These are phyloP conservation scores for Ichneumon xanthorius DNA, from an alignment of 2,888 invertebrate species.

Conservation along the genomic window DNA sequence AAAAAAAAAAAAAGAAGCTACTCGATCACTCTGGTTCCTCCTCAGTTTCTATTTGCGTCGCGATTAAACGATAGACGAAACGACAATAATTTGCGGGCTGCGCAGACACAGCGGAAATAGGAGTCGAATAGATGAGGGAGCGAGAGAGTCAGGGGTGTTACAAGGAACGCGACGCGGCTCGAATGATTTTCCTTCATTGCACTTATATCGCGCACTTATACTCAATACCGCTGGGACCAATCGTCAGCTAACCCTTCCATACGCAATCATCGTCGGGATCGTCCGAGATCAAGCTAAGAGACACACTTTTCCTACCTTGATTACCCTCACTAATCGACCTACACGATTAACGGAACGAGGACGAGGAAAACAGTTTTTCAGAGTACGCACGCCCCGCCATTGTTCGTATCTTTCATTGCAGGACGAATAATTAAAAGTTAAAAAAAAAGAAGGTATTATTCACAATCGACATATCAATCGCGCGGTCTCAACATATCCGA, in stretches of 20 bases:
- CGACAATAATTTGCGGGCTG: conserved; percentile 67
- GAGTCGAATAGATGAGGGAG: conserved; percentile 22
- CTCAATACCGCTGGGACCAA: conserved; percentile 82
- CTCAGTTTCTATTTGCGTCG: conserved; percentile 50
- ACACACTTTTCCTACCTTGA: conserved; percentile 29
- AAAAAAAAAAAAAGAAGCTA: conserved; percentile 39
- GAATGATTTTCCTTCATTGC: conserved; percentile 68
- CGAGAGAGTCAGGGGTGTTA: neutral
- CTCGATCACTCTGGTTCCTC: conserved; percentile 52
- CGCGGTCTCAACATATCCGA: conserved; percentile 58
- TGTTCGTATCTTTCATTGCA: neutral
- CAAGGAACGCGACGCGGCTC: conserved; percentile 41
- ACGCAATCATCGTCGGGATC: conserved; percentile 59
- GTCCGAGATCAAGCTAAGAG: conserved; percentile 10
- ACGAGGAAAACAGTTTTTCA: conserved; percentile 12
- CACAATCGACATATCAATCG: conserved; percentile 65
- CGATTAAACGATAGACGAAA: conserved; percentile 53
- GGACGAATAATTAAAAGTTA: neutral
- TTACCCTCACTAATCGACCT: neutral
- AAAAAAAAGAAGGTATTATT: conserved; percentile 30
- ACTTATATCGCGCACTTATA: conserved; percentile 77
- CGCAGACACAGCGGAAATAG: conserved; percentile 43
- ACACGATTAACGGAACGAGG: neutral
- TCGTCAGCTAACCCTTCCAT: conserved; percentile 77
- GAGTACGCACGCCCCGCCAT: conserved; percentile 1